Conservation (phyloP, 2,113 vertebrate genomes). For the Halichoeres trimaculatus region DNA sequence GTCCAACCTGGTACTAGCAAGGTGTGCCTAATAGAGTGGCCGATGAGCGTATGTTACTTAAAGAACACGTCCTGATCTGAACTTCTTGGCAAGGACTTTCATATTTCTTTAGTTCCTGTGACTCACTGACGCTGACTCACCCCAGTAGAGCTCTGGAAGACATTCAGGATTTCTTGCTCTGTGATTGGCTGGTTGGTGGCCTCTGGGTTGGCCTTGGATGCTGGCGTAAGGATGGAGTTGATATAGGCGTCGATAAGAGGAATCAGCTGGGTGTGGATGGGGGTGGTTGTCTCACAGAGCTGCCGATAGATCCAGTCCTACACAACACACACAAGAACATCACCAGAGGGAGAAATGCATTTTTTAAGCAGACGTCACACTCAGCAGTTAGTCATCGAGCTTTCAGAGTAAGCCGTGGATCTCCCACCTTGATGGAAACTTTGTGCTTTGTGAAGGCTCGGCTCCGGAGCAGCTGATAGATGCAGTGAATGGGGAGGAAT, state of each 20-base stretch:
- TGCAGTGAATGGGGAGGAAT: slow-evolving; percentile 98
- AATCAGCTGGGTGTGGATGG: slow-evolving; percentile 95
- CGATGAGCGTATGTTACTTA: not conserved
- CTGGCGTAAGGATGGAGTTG: slow-evolving; percentile 97
- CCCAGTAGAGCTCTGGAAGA: slow-evolving; percentile 90
- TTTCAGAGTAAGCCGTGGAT: no score
- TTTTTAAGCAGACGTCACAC: not conserved
- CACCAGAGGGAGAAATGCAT: not conserved
- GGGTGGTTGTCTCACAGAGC: slow-evolving; percentile 93
- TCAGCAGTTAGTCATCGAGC: fast-evolving
- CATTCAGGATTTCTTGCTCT: slow-evolving; percentile 94
- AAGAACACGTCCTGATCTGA: not conserved
- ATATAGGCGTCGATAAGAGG: slow-evolving; percentile 97
- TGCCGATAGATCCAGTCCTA: slow-evolving; percentile 99
- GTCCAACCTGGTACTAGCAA: no score
- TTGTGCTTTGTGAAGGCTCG: slow-evolving; percentile 99
- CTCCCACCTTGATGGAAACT: slow-evolving; percentile 96
- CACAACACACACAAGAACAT: slow-evolving; percentile 9
- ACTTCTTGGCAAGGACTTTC: no score
- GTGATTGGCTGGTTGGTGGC: slow-evolving; percentile 98
- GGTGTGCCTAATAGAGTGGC: no score
- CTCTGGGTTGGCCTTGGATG: slow-evolving; percentile 97
- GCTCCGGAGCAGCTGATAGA: slow-evolving; percentile 96
- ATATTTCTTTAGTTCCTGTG: not conserved
- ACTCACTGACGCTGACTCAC: slow-evolving; percentile 71